phyloP scores from a whole-genome alignment of 1,140 invertebrate species.

The Lineus longissimus region DNA sequence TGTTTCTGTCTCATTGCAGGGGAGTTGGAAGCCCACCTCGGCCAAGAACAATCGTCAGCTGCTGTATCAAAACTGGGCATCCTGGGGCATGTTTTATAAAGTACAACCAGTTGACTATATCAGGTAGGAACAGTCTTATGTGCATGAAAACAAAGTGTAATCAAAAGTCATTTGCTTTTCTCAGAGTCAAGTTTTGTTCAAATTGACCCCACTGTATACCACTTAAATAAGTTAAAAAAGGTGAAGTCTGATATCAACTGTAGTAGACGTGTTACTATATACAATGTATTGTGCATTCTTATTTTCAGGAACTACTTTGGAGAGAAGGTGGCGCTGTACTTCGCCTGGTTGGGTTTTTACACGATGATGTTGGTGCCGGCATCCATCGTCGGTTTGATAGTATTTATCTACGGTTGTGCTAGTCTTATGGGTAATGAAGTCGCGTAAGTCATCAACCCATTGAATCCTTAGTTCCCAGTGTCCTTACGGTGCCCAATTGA shows the following conservation, averaged over 20 bases:
- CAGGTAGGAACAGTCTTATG: constrained; percentile 43
- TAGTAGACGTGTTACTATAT: no score
- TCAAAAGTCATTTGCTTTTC: no score
- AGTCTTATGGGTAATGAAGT: constrained; percentile 82
- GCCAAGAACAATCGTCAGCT: constrained; percentile 56
- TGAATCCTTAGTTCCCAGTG: no score
- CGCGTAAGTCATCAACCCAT: constrained; percentile 63
- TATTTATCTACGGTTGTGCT: constrained; percentile 67
- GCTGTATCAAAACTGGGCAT: constrained; percentile 85
- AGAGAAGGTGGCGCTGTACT: constrained; percentile 93
- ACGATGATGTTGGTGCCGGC: constrained; percentile 79
- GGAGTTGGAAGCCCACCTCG: constrained; percentile 44
- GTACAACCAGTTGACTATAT: constrained; percentile 86
- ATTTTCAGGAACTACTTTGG: constrained; percentile 77
- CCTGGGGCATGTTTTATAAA: constrained; percentile 80
- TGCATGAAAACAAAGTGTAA: no score
- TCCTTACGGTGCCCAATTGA: no score
- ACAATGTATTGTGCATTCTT: no score
- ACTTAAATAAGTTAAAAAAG: no score
- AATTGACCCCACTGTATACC: no score
- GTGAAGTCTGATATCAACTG: no score
- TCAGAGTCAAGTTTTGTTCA: no score
- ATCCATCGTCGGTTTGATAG: constrained; percentile 58
- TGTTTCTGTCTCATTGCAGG: no score
- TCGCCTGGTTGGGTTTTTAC: constrained; percentile 96